Base-by-base conservation (phyloP, 2,797 vertebrate species). In the Rhinichthys osculus region DNA sequence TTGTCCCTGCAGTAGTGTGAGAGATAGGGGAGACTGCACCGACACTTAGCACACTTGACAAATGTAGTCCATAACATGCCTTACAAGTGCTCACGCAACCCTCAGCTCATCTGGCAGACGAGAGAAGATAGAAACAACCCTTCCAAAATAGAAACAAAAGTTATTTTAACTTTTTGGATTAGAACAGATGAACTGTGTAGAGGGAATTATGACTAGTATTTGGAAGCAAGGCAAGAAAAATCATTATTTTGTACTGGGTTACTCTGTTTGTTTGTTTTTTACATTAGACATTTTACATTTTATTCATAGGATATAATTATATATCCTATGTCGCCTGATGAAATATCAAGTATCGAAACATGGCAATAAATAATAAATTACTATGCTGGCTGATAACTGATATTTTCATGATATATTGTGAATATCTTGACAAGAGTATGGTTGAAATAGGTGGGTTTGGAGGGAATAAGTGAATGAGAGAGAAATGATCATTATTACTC, bases 401-500 rank as follows among this genome's bases (percentile, higher is more conserved):
- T 59, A 21, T 80, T 16, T 69, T 69, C 27, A 52, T 72, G 23
- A 40, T 33, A 40, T 64, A 79, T 44, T 30, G 35, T 30, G 3
- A 64, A 47, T 47, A 27, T 42, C 16, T 66, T 30, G 38, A 80
- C 7, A 1, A 50, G 2, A 33, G 16, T 23, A 47, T 62, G 54
- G 50, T 73, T 59, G 11, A 62, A 10, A 2, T 42, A 66, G 27
- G 27, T 62, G 67, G 54, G 16, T 67, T 90, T 89, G 89, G 89
- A 79, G 54, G 2, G 47, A 40, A 35, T 47, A 11, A 72, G n/a
- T 59, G 21, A 82, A 40, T 30, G 30, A 79, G 72, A 38, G 23
- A 69, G 52, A 79, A 38, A 40, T 73, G 21, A 81, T 71, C 83
- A 84, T 86, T 87, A 84, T 86, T 87, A 82, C 88, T 86, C 74